Evolutionary conservation across 2,888 invertebrate species (phyloP).

Genomic region (Eledone cirrhosa): DNA sequence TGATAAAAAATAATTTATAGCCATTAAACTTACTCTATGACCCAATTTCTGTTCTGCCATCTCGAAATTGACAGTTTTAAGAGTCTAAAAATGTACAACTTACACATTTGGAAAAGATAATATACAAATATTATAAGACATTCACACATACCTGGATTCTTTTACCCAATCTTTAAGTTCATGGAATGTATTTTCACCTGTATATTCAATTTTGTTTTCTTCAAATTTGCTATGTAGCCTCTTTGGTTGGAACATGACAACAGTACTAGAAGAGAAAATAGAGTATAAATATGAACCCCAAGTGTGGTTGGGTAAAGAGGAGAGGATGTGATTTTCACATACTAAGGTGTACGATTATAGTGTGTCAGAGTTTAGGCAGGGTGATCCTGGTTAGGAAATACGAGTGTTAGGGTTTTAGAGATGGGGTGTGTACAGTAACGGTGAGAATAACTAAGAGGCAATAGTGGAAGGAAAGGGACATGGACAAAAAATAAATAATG

Average conservation of each 20-base stretch:
- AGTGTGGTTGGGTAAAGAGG: too few relatives aligned
- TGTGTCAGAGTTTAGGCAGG: too few relatives aligned
- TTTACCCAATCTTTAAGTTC: constrained; percentile 85
- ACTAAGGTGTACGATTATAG: too few relatives aligned
- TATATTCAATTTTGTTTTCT: constrained; percentile 78
- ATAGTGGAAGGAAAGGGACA: too few relatives aligned
- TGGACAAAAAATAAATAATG: too few relatives aligned
- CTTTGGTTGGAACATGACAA: constrained; percentile 89
- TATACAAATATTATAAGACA: background rate
- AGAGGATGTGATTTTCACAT: too few relatives aligned
- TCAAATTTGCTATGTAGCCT: constrained; percentile 94
- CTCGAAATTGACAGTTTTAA: background rate
- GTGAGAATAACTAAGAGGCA: too few relatives aligned
- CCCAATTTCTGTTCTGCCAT: background rate
- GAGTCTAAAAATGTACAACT: constrained; percentile 4
- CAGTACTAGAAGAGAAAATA: constrained; percentile 75
- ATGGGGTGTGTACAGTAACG: too few relatives aligned
- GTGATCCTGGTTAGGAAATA: too few relatives aligned
- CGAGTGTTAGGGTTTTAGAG: too few relatives aligned
- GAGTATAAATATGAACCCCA: too few relatives aligned
- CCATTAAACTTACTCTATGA: background rate
- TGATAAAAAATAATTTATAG: background rate
- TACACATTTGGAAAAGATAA: background rate
- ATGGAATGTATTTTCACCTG: constrained; percentile 73
- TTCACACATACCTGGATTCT: constrained; percentile 86